Evolutionary conservation across 1,140 invertebrate species (phyloP).

Genomic region (Ooceraea biroi): DNA sequence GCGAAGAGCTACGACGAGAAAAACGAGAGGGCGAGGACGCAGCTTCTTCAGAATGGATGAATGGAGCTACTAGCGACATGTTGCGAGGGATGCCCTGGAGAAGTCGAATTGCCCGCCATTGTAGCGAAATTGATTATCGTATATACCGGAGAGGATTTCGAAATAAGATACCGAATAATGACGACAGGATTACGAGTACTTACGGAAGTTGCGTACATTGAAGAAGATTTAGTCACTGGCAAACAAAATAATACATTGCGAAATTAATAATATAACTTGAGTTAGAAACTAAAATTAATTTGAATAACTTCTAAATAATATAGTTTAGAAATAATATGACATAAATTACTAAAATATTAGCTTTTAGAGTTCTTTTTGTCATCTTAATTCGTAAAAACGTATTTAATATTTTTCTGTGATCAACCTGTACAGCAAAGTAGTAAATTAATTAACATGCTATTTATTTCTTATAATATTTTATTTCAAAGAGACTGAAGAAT

Average conservation of each 20-base stretch:
- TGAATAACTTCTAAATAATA: not conserved
- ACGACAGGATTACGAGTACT: not conserved
- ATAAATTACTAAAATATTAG: not conserved
- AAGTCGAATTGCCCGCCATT: constrained; percentile 60
- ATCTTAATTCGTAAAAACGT: not conserved
- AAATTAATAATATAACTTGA: constrained; percentile 3
- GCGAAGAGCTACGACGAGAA: constrained; percentile 52
- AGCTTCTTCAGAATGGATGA: constrained; percentile 44
- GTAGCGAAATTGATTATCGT: constrained; percentile 53
- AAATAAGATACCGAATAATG: constrained; percentile 35
- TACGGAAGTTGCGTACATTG: not conserved
- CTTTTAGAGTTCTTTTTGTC: not conserved
- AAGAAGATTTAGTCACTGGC: not conserved
- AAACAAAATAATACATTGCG: not conserved
- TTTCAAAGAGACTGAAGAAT: no score
- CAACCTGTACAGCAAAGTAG: not conserved
- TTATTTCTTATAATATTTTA: not conserved
- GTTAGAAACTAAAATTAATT: not conserved
- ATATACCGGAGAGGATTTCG: constrained; percentile 9
- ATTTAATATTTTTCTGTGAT: not conserved
- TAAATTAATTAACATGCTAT: not conserved
- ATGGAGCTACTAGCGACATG: constrained; percentile 56
- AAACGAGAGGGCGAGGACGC: constrained; percentile 60
- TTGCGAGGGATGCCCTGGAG: constrained; percentile 44
- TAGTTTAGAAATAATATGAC: not conserved